Evolutionary conservation across 2,113 vertebrate species (phyloP), one percentile per base, ranked within the genome.

Genomic region (Pterocles burchelli): DNA sequence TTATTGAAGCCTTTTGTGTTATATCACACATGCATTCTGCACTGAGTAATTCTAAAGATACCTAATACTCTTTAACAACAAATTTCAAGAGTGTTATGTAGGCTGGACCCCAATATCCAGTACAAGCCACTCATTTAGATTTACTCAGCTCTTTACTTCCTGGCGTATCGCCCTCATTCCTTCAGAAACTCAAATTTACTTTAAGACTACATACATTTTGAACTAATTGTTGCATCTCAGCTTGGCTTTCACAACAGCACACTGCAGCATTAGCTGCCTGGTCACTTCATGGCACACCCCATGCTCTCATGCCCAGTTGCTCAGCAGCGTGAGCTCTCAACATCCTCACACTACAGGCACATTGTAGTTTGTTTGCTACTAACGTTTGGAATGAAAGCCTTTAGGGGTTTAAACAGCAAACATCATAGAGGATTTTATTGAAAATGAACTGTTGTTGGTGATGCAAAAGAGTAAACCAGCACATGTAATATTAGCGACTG

Each of bases 301-400:
- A 18, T 59, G 25, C 15, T 74, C 76, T 81, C n/a, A 21, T 6
- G 25, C 15, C 3, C 4, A 7, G 34, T 4, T 24, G 17, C 49
- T 58, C 1, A 0, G 36, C 43, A 34, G 17, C 2, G 0, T 38
- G 67, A 79, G 28, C 36, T 74, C 36, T 63, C 34, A 10, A 10
- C 5, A 1, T 55, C 43, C 43, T 79, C 43, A 31, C 1, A 1
- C 43, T 65, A 49, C 55, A 52, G 33, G 13, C 14, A 11, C 0
- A 0, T 55, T 33, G 2, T 55, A 17, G 25, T 80, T 52, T 57
- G 33, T 55, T 78, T 85, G 17, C 49, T 41, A 33, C 25, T 58
- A 34, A 41, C 9, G 20, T 59, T 71, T 34, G 57, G 45, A 68
- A 71, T 59, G 5, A 85, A 85, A 76, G 16, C 16, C 31, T 34